Evolutionary conservation across 2,113 vertebrate genomes (phyloP).

Genomic region (Malurus elegans): DNA sequence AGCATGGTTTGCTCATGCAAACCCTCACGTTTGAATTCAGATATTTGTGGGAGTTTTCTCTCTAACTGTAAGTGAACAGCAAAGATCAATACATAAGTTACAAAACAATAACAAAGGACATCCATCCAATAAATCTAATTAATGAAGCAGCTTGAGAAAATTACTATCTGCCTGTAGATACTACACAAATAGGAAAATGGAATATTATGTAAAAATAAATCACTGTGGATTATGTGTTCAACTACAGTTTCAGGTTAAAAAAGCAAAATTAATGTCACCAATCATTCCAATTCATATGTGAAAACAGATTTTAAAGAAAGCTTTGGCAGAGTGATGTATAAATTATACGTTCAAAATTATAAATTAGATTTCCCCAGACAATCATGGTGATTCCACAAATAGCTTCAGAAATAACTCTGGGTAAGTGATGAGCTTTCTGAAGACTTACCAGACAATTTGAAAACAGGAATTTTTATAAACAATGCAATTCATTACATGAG

Average conservation of each 20-base stretch:
- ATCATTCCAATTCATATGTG: slow-evolving; percentile 9
- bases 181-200: slow-evolving; percentile 34
- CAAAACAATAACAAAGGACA: slow-evolving; percentile 20
- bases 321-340: slow-evolving; percentile 45
- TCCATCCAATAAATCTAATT: slow-evolving; percentile 53
- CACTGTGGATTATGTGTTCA: slow-evolving; percentile 23
- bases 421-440: slow-evolving; percentile 60
- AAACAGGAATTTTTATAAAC: slow-evolving; percentile 55
- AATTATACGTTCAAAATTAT: slow-evolving; percentile 63
- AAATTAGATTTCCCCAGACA: slow-evolving; percentile 68
- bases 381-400: slow-evolving; percentile 66
- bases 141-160: slow-evolving; percentile 45
- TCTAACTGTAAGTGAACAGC: not conserved
- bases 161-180: slow-evolving; percentile 7
- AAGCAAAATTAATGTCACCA: slow-evolving; percentile 46
- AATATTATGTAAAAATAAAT: slow-evolving; percentile 59
- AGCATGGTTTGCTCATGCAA: not conserved
- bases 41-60: not conserved
- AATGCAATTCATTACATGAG: slow-evolving; percentile 13
- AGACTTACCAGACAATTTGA: slow-evolving; percentile 56
- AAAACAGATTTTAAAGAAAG: slow-evolving; percentile 56
- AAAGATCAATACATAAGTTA: slow-evolving; percentile 44
- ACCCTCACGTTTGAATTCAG: not conserved
- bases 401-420: slow-evolving; percentile 53
- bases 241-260: slow-evolving; percentile 45